Base-by-base conservation (phyloP, 2,113 vertebrate species). In the Thoracochromis brauschi region DNA sequence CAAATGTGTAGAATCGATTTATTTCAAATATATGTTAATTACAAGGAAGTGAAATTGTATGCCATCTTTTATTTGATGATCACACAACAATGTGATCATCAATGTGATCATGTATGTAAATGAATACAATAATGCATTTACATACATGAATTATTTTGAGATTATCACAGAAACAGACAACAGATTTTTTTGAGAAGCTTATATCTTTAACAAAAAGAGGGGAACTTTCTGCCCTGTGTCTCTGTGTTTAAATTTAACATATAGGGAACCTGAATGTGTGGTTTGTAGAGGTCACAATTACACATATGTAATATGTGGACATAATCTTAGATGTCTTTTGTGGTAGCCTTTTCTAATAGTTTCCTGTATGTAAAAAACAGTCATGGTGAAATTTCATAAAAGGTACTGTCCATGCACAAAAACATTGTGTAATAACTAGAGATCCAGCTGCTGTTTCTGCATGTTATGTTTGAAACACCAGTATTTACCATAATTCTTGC, bases 311-410 rank as follows among this genome's bases (percentile, higher is more conserved):
- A 71, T 16, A 45, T 45, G 21, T 17, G 40, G 13, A 45, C 38
- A 42, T 73, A 45, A 45, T 73, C 40, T 26, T 73, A 17, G 14
- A 45, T 17, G 21, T 45, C 21, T 47, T 73, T 73, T 73, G 14
- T 73, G 21, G 13, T 26, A 42, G 65, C n/a, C 40, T 45, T 73
- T 40, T 12, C 12, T 21, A 13, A 68, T 1, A 42, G n/a, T 40
- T 8, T 21, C 38, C 63, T 71, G 35, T 14, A 24, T 14, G 7
- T 0, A 17, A 24, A 0, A 71, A 71, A 9, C 31, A 63, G 13
- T 10, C 8, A 26, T 42, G 3, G n/a, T 24, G 63, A 71, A 24
- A 42, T 71, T 26, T 10, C 0, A 24, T 71, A 45, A 26, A 42
- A 42, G 35, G 21, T 71, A 16, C 19, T 40, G 8, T 24, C n/a